A percentile compares a stretch with the other conserved stretches of the same genome.
Evolutionary conservation across 2,113 vertebrate species (phyloP).

Genomic region (Geococcyx californianus): DNA sequence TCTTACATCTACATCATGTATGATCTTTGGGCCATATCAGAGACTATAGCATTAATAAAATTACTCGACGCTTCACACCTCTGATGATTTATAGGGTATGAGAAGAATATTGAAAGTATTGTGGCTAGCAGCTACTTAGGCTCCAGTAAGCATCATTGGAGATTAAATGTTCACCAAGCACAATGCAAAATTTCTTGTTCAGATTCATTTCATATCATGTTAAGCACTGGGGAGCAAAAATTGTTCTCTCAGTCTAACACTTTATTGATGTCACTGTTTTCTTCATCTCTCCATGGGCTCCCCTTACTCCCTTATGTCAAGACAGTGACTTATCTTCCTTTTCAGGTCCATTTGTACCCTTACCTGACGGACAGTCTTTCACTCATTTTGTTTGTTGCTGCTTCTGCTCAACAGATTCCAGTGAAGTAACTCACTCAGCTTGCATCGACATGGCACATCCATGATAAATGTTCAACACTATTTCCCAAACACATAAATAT

Average conservation of each 20-base stretch:
- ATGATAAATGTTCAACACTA: background rate
- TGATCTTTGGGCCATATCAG: background rate
- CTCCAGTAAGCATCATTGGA: background rate
- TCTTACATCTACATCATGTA: background rate
- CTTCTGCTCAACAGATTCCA: background rate
- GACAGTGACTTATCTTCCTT: background rate
- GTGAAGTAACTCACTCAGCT: background rate
- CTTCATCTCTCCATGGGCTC: background rate
- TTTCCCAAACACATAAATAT: background rate
- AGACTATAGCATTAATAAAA: background rate
- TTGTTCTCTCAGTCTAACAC: background rate
- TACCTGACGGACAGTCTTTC: background rate
- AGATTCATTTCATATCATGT: background rate
- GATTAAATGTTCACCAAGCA: background rate
- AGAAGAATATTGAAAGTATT: background rate
- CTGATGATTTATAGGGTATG: background rate
- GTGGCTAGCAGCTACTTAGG: background rate
- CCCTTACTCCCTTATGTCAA: rapidly evolving
- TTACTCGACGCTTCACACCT: background rate
- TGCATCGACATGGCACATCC: background rate
- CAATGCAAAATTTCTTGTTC: background rate
- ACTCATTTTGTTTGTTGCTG: background rate
- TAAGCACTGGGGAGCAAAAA: background rate
- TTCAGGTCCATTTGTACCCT: background rate
- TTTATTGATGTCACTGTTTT: background rate